A percentile compares a stretch with the other conserved stretches of the same genome.
Conservation (phyloP, 2,797 vertebrate genomes). For the Pseudomugil gertrudae region DNA sequence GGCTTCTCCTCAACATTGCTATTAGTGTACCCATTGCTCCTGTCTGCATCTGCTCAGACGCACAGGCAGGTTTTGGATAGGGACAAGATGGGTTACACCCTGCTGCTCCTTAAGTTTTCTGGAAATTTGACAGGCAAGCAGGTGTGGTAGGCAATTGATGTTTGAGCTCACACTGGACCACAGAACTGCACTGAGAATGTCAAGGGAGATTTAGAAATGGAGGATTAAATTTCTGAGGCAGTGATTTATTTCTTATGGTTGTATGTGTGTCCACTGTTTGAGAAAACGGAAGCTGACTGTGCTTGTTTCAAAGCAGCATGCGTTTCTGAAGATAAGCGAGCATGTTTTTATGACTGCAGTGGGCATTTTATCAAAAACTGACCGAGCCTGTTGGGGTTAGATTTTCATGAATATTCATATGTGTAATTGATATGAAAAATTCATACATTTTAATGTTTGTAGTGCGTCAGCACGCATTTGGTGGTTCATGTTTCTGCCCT, state of each 20-base stretch:
- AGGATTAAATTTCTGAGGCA: constrained; percentile 19
- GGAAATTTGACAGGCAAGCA: constrained; percentile 50
- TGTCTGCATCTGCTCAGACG: constrained; percentile 51
- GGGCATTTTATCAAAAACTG: neutral
- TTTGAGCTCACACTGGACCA: constrained; percentile 19
- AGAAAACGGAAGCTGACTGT: constrained; percentile 21
- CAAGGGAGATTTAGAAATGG: constrained; percentile 39
- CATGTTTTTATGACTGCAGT: neutral
- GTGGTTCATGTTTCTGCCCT: neutral
- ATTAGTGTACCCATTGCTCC: constrained; percentile 61
- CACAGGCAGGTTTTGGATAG: constrained; percentile 39
- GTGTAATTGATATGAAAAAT: neutral
- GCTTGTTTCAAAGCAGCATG: constrained; percentile 17
- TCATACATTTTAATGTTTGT: neutral
- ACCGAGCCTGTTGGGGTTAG: neutral
- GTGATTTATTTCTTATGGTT: neutral
- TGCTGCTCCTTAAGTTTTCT: constrained; percentile 55
- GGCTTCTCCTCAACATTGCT: constrained; percentile 49
- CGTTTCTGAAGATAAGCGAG: constrained; percentile 11
- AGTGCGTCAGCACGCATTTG: neutral
- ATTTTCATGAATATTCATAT: constrained; percentile 6
- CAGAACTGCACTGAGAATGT: constrained; percentile 40
- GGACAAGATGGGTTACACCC: constrained; percentile 61
- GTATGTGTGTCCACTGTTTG: constrained; percentile 3
- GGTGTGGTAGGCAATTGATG: constrained; percentile 54